phyloP scores from a whole-genome alignment of 2,888 invertebrate species.

The Vandiemenella viatica region DNA sequence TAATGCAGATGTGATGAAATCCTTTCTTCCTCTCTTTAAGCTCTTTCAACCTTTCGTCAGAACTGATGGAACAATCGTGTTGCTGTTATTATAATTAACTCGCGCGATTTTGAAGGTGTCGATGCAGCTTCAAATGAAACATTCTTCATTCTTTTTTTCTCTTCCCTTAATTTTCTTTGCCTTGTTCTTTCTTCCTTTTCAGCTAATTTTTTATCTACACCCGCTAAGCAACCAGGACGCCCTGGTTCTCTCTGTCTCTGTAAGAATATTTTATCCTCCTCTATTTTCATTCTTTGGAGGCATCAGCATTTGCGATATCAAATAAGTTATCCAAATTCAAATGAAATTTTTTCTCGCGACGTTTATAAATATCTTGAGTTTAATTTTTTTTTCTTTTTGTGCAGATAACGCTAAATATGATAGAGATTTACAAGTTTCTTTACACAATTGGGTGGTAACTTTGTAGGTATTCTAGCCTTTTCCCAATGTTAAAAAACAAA shows the following conservation, averaged over 20 bases:
- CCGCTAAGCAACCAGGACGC: constrained; percentile 7
- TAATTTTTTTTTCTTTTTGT: background rate
- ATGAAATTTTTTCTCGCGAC: background rate
- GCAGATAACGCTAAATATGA: no score
- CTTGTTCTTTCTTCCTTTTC: background rate
- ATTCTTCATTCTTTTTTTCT: constrained; percentile 1
- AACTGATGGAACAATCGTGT: background rate
- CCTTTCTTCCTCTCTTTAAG: background rate
- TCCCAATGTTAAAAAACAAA: background rate
- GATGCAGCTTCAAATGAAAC: no score
- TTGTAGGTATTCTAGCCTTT: background rate
- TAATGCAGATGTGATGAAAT: constrained; percentile 16
- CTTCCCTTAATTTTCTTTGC: background rate
- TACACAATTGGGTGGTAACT: background rate
- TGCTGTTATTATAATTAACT: no score
- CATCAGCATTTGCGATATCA: constrained; percentile 8
- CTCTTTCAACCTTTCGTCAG: background rate
- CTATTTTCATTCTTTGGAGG: constrained; percentile 5
- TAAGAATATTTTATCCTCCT: constrained; percentile 9
- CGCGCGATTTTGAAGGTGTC: no score
- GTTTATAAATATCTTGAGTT: background rate
- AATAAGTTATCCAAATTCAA: constrained; percentile 8
- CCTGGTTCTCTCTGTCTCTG: constrained; percentile 2
- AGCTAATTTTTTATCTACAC: constrained; percentile 6
- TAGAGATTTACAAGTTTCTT: no score